Evolutionary conservation across 1,140 invertebrate species (phyloP).

Genomic region (Dendrolimus punctatus): DNA sequence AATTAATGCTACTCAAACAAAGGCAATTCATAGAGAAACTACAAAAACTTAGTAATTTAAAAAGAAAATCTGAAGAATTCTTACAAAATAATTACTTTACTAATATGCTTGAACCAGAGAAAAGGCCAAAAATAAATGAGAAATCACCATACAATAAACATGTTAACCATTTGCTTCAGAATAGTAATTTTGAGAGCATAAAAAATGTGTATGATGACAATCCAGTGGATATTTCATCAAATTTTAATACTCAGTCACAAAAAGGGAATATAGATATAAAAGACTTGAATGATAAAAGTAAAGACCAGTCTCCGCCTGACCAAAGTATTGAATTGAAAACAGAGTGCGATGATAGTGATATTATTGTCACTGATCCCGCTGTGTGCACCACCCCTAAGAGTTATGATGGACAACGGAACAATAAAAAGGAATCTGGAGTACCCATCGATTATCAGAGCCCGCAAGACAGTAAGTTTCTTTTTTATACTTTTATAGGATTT

Average conservation of each 20-base stretch:
- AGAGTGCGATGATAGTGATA: conserved; percentile 64
- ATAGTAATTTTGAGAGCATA: conserved; percentile 46
- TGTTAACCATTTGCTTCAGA: conserved; percentile 38
- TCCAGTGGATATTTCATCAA: conserved; percentile 47
- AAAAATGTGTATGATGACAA: conserved; percentile 56
- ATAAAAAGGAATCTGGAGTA: conserved; percentile 39
- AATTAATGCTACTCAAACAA: conserved; percentile 51
- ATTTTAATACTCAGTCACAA: conserved; percentile 37
- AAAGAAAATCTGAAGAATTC: conserved; percentile 66
- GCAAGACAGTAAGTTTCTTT: conserved; percentile 61
- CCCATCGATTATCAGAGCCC: conserved; percentile 50
- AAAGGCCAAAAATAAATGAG: conserved; percentile 57
- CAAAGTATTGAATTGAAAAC: conserved; percentile 50
- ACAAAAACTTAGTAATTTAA: conserved; percentile 58
- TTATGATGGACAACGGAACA: conserved; percentile 45
- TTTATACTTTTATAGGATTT: background rate
- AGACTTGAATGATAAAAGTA: conserved; percentile 37
- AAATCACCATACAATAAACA: conserved; percentile 41
- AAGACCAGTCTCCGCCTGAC: conserved; percentile 29
- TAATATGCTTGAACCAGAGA: conserved; percentile 48
- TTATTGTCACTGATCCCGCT: conserved; percentile 58
- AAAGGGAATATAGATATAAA: conserved; percentile 22
- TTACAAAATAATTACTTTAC: conserved; percentile 58
- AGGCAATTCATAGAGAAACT: conserved; percentile 60
- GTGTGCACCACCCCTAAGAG: conserved; percentile 52